Conservation (phyloP, 2,797 vertebrate genomes). For the Psittacula echo region DNA sequence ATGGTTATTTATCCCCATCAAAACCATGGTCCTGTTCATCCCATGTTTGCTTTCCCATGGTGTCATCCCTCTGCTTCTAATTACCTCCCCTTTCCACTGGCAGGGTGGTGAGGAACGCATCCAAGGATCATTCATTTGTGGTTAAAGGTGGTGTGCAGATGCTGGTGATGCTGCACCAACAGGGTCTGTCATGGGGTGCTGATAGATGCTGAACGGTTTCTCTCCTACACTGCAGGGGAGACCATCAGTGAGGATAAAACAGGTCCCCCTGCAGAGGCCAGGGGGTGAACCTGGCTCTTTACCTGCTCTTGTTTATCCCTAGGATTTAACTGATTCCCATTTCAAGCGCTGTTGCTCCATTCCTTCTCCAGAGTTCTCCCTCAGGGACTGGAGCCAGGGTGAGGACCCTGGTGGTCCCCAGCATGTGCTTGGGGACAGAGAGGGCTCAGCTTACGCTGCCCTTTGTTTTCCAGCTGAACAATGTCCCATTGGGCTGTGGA, state of each 20-base stretch:
- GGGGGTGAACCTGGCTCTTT: neutral
- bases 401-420: neutral
- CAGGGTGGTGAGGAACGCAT: accelerated
- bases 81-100: accelerated
- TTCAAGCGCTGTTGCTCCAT: neutral
- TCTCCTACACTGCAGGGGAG: neutral
- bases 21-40: neutral
- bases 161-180: neutral
- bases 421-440: neutral
- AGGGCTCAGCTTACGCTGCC: accelerated
- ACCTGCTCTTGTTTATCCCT: neutral
- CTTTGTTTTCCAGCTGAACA: neutral
- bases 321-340: neutral
- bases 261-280: neutral
- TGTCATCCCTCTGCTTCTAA: neutral
- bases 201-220: neutral
- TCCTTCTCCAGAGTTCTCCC: neutral
- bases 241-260: neutral
- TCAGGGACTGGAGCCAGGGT: neutral
- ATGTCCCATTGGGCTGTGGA: accelerated
- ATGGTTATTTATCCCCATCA: neutral
- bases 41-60: neutral
- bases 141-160: neutral
- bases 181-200: accelerated
- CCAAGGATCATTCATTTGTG: neutral